Conservation (phyloP, 2,113 vertebrate species). For the Atrichornis clamosus region DNA sequence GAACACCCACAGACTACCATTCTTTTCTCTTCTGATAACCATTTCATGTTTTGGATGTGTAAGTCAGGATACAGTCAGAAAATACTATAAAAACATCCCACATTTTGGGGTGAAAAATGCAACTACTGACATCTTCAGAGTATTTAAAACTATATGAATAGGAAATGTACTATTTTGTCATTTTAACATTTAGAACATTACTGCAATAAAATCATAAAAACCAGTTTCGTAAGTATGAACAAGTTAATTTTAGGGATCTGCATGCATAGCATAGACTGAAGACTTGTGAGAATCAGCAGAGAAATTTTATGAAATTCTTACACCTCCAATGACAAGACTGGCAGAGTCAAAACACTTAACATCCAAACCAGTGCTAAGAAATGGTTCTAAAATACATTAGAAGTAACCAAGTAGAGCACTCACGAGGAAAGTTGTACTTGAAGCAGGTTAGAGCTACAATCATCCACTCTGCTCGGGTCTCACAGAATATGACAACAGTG, state of each 20-base stretch:
- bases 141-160: neutral
- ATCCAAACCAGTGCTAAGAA: neutral
- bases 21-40: neutral
- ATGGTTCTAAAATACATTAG: neutral
- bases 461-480: slow-evolving; percentile 97
- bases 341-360: neutral
- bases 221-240: neutral
- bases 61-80: neutral
- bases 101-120: neutral
- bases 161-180: neutral
- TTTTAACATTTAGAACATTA: neutral
- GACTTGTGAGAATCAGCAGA: neutral
- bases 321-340: neutral
- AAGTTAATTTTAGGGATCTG: neutral
- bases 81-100: neutral
- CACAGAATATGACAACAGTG: slow-evolving; percentile 93
- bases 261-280: neutral
- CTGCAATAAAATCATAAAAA: neutral
- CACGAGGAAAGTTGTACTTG: slow-evolving; percentile 91
- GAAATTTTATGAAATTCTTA: neutral
- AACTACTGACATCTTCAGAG: neutral
- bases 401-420: slow-evolving; percentile 45
- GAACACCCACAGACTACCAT: neutral
- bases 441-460: slow-evolving; percentile 92
- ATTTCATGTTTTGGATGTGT: neutral